Base-by-base conservation (phyloP, 2,797 vertebrate species). In the Epinephelus coioides region DNA sequence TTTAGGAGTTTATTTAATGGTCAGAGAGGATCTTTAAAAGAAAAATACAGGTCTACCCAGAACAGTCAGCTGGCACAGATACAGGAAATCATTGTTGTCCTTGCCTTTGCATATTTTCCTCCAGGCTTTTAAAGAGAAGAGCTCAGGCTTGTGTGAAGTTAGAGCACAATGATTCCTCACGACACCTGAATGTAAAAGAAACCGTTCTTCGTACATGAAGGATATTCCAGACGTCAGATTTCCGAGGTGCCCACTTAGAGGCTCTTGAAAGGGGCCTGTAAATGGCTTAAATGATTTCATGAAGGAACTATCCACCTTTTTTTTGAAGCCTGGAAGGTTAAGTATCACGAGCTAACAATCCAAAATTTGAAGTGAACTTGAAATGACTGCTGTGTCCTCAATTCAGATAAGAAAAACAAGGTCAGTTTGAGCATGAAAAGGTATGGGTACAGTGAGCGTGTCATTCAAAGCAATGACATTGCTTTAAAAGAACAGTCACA, bases 331-430 rank as follows among this genome's bases (percentile, higher is more conserved):
- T 56, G 27, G 44, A 65, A 50, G 61, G 57, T 79, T 56, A 63
- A 72, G 44, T 21, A 74, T 63, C 64, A 2, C 72, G 30, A 66
- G 61, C 13, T 12, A 55, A 15, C 19, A 13, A 18, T 47, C 6
- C 53, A 27, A 76, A n/a, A 38, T 21, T 50, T n/a, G 11, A 40
- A 51, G 19, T 25, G 30, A 61, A 54, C 19, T 21, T 75, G 25
- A 59, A 68, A 72, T 13, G 3, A 43, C 30, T 17, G 27, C 44
- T 56, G 46, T 76, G 61, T 57, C 50, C 46, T 30, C 61, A 34
- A 61, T 66, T 79, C 47, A 44, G 59, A 68, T 40, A 30, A 17
- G n/a, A 78, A 68, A 63, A 21, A 69, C 19, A 81, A 60, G 61
- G 25, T 62, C 5, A 21, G 40, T 49, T 47, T 15, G 9, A 73